These are phyloP conservation scores for Psilopsiagon aurifrons DNA, from an alignment of 2,113 vertebrate species.

Conservation along the genomic window DNA sequence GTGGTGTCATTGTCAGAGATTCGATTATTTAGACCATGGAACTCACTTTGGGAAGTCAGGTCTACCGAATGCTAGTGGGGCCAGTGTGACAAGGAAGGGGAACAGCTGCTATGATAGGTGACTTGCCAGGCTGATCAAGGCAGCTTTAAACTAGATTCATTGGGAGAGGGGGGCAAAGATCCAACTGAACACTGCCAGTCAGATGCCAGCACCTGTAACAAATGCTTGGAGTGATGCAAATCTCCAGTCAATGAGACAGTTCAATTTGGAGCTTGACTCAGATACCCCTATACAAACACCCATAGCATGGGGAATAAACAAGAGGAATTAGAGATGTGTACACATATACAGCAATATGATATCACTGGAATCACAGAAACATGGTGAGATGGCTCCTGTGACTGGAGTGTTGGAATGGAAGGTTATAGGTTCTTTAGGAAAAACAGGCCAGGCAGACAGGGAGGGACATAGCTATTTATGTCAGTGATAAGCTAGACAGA, in stretches of 20 bases:
- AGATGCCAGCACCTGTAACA: no score
- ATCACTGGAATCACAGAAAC: background rate
- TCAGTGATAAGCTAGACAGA: background rate
- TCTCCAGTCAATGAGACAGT: background rate
- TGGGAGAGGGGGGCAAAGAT: background rate
- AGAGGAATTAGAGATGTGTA: background rate
- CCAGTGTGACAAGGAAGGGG: background rate
- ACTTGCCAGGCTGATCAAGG: background rate
- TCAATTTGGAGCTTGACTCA: background rate
- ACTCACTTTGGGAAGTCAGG: background rate
- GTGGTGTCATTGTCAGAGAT: background rate
- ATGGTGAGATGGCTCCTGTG: background rate
- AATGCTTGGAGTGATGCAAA: background rate
- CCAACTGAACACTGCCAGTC: background rate
- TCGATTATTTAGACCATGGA: background rate
- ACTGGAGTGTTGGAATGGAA: background rate
- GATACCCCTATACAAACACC: background rate
- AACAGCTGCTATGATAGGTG: background rate
- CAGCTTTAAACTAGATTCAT: background rate
- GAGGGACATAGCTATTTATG: background rate
- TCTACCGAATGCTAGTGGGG: background rate
- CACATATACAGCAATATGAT: background rate
- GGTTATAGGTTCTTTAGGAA: background rate
- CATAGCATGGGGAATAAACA: background rate
- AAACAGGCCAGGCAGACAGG: background rate